phyloP scores from a whole-genome alignment of 2,888 invertebrate species.

The Pheosia tremula region DNA sequence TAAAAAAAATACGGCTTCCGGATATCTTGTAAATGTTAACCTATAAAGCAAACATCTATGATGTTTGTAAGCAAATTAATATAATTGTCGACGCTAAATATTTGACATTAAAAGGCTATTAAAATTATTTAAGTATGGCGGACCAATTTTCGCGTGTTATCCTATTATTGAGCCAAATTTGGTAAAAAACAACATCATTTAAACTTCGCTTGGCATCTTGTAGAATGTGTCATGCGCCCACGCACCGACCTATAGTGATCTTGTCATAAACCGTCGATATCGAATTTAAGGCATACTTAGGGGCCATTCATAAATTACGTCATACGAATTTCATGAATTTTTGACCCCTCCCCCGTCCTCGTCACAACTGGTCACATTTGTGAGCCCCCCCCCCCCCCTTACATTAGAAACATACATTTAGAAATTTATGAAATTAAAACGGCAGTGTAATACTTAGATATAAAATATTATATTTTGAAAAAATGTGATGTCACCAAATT shows the following conservation, averaged over 20 bases:
- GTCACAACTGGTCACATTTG: too few species aligned
- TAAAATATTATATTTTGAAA: too few species aligned
- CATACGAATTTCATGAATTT: too few species aligned
- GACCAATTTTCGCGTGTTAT: slow-evolving; percentile 22
- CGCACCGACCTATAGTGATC: slow-evolving; percentile 40
- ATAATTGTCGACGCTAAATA: slow-evolving; percentile 23
- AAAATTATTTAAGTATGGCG: slow-evolving; percentile 19
- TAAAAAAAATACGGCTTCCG: background rate
- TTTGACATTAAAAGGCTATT: slow-evolving; percentile 17
- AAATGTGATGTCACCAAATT: too few species aligned
- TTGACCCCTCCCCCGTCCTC: too few species aligned
- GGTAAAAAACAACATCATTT: slow-evolving; percentile 41
- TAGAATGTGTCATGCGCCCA: slow-evolving; percentile 53
- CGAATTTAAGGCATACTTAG: slow-evolving; percentile 23
- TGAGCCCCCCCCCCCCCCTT: too few species aligned
- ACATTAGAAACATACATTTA: too few species aligned
- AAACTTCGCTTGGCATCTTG: slow-evolving; percentile 46
- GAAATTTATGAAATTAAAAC: too few species aligned
- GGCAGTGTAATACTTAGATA: too few species aligned
- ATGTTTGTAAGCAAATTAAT: slow-evolving; percentile 11
- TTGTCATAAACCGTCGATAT: slow-evolving; percentile 30
- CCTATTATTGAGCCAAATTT: slow-evolving; percentile 39
- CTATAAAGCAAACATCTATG: slow-evolving; percentile 15
- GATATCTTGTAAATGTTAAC: slow-evolving; percentile 18
- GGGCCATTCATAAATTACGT: too few species aligned